These are phyloP conservation scores for Plestiodon gilberti DNA, from an alignment of 2,113 vertebrate genomes.

Conservation along the genomic window DNA sequence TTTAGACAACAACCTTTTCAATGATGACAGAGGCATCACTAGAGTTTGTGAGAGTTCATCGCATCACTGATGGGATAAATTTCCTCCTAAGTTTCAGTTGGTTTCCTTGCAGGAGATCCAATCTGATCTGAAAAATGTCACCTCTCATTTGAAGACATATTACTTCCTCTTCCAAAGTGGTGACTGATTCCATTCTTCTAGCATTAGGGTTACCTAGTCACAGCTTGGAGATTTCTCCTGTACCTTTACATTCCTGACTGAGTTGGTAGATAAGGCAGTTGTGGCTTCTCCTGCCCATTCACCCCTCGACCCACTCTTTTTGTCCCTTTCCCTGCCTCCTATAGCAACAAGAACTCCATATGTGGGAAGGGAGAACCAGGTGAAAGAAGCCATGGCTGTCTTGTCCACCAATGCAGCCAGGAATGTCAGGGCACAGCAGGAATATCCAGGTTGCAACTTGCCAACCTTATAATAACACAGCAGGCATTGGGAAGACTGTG, in stretches of 20 bases:
- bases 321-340: not conserved
- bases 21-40: no score
- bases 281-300: not conserved
- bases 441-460: not conserved
- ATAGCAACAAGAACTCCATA: no score
- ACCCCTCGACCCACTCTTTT: not conserved
- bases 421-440: not conserved
- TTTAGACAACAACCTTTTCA: not conserved
- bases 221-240: not conserved
- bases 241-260: not conserved
- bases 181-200: not conserved
- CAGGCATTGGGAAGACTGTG: not conserved
- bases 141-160: not conserved
- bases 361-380: not conserved
- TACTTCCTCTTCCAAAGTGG: not conserved
- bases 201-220: not conserved
- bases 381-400: not conserved
- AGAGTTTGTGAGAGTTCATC: no score
- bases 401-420: no score
- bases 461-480: not conserved
- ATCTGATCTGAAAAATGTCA: conserved; percentile 40
- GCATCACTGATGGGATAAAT: not conserved
- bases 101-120: not conserved
- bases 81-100: not conserved
- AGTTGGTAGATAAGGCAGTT: not conserved